These are phyloP conservation scores for Ursus arctos DNA, from an alignment of 2,113 vertebrate species.

Conservation along the genomic window DNA sequence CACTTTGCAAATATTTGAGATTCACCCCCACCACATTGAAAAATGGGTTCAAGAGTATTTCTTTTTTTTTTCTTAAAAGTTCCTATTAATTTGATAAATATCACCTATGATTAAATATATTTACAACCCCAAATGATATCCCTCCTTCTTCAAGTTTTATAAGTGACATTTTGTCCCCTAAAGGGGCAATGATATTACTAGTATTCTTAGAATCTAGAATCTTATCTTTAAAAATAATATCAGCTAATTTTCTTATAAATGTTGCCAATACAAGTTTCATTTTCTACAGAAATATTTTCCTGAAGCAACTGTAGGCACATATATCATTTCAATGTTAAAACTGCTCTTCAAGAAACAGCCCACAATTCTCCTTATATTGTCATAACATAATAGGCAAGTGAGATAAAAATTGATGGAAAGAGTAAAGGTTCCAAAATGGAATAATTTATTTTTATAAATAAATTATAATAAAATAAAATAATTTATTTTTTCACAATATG, in stretches of 20 bases:
- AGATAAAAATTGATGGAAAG: neutral
- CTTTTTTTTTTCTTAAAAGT: neutral
- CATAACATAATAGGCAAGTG: neutral
- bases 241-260: neutral
- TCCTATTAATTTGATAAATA: neutral
- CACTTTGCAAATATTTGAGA: neutral
- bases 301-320: neutral
- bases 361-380: neutral
- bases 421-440: neutral
- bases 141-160: neutral
- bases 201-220: neutral
- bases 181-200: neutral
- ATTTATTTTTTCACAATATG: neutral
- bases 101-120: neutral
- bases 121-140: neutral
- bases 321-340: neutral
- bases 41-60: neutral
- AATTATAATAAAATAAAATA: neutral
- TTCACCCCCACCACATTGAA: neutral
- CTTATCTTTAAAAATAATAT: neutral
- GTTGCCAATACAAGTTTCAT: neutral
- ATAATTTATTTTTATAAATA: neutral
- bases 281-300: slow-evolving; percentile 9
- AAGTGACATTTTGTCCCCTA: neutral
- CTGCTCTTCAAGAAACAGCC: neutral